Evolutionary conservation across 2,888 invertebrate species (phyloP).

Genomic region (Marasmarcha lunaedactyla): DNA sequence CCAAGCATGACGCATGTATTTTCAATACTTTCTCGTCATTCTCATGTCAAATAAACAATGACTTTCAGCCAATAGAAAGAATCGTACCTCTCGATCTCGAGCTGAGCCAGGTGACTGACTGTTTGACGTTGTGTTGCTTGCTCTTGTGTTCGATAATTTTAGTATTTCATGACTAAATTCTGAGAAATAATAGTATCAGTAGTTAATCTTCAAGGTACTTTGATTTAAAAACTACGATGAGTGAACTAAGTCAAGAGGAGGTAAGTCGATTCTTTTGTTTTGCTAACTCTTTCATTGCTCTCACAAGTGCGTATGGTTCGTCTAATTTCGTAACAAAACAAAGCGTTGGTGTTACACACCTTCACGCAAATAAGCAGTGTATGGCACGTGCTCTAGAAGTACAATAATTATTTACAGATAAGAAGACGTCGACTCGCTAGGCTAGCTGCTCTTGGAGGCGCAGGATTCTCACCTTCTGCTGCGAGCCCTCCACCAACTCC

Average conservation of each 20-base stretch:
- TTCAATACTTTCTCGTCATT: slow-evolving; percentile 66
- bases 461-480: slow-evolving; percentile 54
- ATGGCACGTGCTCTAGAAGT: slow-evolving; percentile 36
- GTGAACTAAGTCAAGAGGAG: slow-evolving; percentile 91
- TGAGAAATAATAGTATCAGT: slow-evolving; percentile 32
- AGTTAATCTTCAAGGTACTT: slow-evolving; percentile 10
- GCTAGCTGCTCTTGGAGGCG: slow-evolving; percentile 72
- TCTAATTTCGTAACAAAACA: slow-evolving; percentile 71
- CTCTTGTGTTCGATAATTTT: slow-evolving; percentile 36
- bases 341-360: slow-evolving; percentile 49
- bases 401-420: slow-evolving; percentile 69
- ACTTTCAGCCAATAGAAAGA: slow-evolving; percentile 50
- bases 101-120: slow-evolving; percentile 67
- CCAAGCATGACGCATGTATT: slow-evolving; percentile 64
- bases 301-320: slow-evolving; percentile 50
- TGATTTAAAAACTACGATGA: slow-evolving; percentile 66
- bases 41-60: slow-evolving; percentile 34
- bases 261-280: slow-evolving; percentile 69
- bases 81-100: slow-evolving; percentile 28
- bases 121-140: slow-evolving; percentile 60
- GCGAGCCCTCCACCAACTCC: slow-evolving; percentile 61
- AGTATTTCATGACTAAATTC: slow-evolving; percentile 35
- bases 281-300: slow-evolving; percentile 43
- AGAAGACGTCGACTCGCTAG: slow-evolving; percentile 81
- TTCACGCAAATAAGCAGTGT: slow-evolving; percentile 27